phyloP scores from a whole-genome alignment of 2,888 invertebrate species.

The Drosophila pegasa region DNA sequence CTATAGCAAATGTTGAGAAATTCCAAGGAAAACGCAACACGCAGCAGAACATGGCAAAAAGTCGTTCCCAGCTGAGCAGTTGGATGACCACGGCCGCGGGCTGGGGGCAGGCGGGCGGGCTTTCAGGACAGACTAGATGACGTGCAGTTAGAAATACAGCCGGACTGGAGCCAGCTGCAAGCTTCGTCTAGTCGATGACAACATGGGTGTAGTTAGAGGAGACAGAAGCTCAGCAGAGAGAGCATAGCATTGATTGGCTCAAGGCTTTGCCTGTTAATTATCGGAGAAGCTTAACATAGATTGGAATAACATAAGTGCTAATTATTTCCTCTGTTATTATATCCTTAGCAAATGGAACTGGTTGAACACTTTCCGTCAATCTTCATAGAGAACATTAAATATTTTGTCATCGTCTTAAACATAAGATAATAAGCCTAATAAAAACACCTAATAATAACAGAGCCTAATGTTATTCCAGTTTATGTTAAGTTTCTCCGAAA shows the following conservation, averaged over 20 bases:
- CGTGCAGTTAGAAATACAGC: conserved; percentile 73
- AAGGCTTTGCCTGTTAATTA: neutral
- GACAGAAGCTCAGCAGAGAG: neutral
- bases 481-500: too few species aligned
- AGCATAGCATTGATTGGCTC: neutral
- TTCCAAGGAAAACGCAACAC: conserved; percentile 72
- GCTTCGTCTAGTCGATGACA: conserved; percentile 1
- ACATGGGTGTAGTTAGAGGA: conserved; percentile 26
- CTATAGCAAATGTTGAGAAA: conserved; percentile 79
- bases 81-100: neutral
- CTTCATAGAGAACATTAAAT: too few species aligned
- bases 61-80: conserved; percentile 69
- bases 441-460: too few species aligned
- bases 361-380: too few species aligned
- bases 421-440: too few species aligned
- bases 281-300: neutral
- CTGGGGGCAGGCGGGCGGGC: neutral
- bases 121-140: conserved; percentile 68
- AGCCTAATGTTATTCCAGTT: too few species aligned
- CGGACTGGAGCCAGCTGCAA: conserved; percentile 65
- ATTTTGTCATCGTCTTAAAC: too few species aligned
- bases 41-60: conserved; percentile 47
- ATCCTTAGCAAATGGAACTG: too few species aligned
- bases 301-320: too few species aligned
- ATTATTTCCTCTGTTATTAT: too few species aligned